phyloP scores from a whole-genome alignment of 2,113 vertebrate species.

The Chrysochloris asiatica region DNA sequence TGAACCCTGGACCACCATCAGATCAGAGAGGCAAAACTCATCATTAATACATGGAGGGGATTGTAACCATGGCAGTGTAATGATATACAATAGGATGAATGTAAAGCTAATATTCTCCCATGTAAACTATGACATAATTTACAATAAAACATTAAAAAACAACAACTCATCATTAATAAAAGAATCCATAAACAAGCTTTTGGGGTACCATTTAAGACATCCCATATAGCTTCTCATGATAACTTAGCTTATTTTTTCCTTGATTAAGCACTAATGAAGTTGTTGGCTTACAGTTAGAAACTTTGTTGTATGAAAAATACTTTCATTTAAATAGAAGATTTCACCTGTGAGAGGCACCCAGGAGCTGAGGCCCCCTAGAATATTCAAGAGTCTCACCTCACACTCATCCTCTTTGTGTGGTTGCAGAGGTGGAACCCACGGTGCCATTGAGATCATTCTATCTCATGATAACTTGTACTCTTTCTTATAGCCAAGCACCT shows the following conservation, averaged over 20 bases:
- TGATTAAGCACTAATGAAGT: not conserved
- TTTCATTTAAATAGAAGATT: not conserved
- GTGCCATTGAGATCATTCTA: not conserved
- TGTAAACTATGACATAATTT: no score
- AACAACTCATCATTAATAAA: not conserved
- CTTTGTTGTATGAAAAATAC: not conserved
- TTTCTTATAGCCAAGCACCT: not conserved
- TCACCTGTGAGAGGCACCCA: not conserved
- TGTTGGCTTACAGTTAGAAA: not conserved
- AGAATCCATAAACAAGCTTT: not conserved
- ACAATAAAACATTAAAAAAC: no score
- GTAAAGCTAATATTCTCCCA: no score
- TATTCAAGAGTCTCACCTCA: not conserved
- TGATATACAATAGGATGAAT: no score
- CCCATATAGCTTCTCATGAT: not conserved
- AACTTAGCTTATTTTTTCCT: not conserved
- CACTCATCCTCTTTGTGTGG: not conserved
- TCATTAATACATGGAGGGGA: no score
- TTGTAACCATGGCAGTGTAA: no score
- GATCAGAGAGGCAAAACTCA: not conserved
- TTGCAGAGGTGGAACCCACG: not conserved
- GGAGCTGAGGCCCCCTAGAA: not conserved
- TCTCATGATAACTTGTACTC: not conserved
- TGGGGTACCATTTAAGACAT: not conserved
- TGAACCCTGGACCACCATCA: not conserved